phyloP scores from a whole-genome alignment of 2,888 invertebrate genomes.

The Proisotoma minuta region DNA sequence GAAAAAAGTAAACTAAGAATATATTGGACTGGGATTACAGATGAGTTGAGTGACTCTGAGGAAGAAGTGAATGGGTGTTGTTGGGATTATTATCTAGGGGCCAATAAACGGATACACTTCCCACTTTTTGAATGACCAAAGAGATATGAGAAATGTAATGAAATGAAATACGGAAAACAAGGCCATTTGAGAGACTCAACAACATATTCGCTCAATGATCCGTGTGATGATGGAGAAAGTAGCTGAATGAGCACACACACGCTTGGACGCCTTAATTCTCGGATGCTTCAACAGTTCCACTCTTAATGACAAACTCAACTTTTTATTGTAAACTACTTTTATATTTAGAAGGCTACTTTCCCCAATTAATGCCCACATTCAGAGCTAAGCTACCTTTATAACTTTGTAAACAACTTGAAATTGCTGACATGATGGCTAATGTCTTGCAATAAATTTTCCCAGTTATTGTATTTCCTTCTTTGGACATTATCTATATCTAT shows the following conservation, averaged over 20 bases:
- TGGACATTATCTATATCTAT: too few relatives aligned
- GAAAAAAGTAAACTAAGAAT: constrained; percentile 3
- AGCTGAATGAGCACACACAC: too few relatives aligned
- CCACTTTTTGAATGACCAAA: neutral
- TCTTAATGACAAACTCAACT: neutral
- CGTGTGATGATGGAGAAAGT: too few relatives aligned
- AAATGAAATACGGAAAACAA: constrained; percentile 4
- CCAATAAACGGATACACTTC: constrained; percentile 20
- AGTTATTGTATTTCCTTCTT: too few relatives aligned
- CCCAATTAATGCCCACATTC: too few relatives aligned
- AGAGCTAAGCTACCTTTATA: too few relatives aligned
- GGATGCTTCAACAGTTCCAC: neutral
- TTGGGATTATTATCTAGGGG: constrained; percentile 26
- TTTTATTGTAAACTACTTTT: neutral
- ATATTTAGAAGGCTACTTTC: too few relatives aligned
- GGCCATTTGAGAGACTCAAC: constrained; percentile 3
- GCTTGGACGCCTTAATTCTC: too few relatives aligned
- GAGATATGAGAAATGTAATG: constrained; percentile 5
- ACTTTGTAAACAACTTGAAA: too few relatives aligned
- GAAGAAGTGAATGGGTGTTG: constrained; percentile 35
- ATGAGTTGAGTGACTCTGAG: constrained; percentile 21
- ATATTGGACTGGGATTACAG: constrained; percentile 20
- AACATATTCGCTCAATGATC: constrained; percentile 1
- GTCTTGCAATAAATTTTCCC: too few relatives aligned
- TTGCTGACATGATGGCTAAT: too few relatives aligned